These are phyloP conservation scores for Lochmaea capreae DNA, from an alignment of 2,888 invertebrate species.

Conservation along the genomic window DNA sequence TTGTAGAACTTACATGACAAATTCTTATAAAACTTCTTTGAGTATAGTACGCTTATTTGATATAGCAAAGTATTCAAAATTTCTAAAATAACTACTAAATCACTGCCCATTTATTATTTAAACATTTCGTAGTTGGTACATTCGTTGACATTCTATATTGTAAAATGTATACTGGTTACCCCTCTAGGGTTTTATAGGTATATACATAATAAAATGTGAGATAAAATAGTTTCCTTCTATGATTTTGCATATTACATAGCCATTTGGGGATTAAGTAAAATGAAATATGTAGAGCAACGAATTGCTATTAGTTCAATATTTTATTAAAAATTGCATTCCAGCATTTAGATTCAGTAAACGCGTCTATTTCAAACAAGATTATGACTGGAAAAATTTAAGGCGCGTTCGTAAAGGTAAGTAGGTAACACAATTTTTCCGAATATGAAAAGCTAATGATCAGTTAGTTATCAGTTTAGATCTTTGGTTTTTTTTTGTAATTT, in stretches of 20 bases:
- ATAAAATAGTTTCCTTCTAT: background rate
- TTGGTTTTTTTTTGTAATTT: too few relatives aligned
- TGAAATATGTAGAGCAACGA: background rate
- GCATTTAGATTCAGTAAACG: background rate
- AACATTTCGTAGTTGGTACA: too few relatives aligned
- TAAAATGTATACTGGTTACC: background rate
- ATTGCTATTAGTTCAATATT: background rate
- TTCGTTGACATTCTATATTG: background rate
- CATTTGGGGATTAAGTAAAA: background rate
- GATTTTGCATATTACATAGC: background rate
- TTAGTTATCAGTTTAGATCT: too few relatives aligned
- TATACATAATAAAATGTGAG: background rate
- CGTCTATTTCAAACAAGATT: too few relatives aligned
- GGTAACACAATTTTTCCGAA: too few relatives aligned
- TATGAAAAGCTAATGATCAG: too few relatives aligned
- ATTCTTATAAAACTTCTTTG: background rate
- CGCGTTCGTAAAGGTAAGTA: too few relatives aligned
- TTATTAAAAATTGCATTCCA: background rate
- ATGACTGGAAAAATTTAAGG: too few relatives aligned
- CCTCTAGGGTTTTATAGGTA: conserved; percentile 2
- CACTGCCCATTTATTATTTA: background rate
- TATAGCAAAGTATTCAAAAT: background rate
- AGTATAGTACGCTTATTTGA: background rate
- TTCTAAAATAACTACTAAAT: background rate
- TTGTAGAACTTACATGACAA: background rate